These are phyloP conservation scores for Limenitis camilla DNA, from an alignment of 2,888 invertebrate genomes.

Conservation along the genomic window DNA sequence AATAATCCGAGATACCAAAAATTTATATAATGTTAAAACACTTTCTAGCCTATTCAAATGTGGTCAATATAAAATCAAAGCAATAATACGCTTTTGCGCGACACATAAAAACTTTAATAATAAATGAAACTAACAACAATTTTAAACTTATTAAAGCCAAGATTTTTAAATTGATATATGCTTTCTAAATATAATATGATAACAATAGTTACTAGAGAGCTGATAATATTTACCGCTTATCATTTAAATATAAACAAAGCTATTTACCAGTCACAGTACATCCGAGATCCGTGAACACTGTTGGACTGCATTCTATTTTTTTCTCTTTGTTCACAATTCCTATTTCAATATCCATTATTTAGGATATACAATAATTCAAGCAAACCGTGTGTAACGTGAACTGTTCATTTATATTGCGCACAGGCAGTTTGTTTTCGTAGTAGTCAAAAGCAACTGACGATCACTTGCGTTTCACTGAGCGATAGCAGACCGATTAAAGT, in stretches of 20 bases:
- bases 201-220: background rate
- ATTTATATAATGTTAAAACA: too few relatives aligned
- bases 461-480: constrained; percentile 4
- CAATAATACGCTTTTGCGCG: too few relatives aligned
- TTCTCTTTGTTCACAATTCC: constrained; percentile 21
- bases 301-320: constrained; percentile 18
- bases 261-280: constrained; percentile 30
- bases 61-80: too few relatives aligned
- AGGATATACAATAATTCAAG: background rate
- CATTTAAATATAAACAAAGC: constrained; percentile 15
- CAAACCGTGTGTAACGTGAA: background rate
- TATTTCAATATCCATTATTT: constrained; percentile 37
- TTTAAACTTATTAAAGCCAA: too few relatives aligned
- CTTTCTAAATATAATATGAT: too few relatives aligned
- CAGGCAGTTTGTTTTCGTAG: background rate
- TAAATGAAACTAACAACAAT: too few relatives aligned
- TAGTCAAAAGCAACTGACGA: constrained; percentile 5
- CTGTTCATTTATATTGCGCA: background rate
- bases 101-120: too few relatives aligned
- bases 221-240: background rate
- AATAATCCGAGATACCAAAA: too few relatives aligned
- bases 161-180: too few relatives aligned
- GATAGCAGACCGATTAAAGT: background rate
- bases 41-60: too few relatives aligned
- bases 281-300: constrained; percentile 36